Evolutionary conservation across 1,140 invertebrate species (phyloP), one percentile per base, ranked within the genome.

Genomic region (Olivierus martensii): DNA sequence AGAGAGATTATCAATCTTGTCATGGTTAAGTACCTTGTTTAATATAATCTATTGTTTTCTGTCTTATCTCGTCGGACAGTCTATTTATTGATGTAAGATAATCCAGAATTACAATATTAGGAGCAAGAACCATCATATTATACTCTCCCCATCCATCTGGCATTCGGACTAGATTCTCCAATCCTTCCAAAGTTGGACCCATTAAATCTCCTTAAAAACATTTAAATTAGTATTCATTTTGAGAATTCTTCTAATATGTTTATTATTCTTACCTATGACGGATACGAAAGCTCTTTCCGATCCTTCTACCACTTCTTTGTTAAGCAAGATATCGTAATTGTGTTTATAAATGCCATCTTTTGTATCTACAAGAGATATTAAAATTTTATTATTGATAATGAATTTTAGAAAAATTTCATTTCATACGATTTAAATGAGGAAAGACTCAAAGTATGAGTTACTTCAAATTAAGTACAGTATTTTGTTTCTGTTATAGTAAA

Each of bases 71-170:
- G 0, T 72, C 61, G 11, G 62, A 67, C 3, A 66, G 38, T 52
- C 65, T 65, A 19, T 69, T 63, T 0, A 73, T 75, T 0, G 71
- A 66, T 17, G 73, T 68, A 38, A 84, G 64, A 56, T 85, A 83
- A 5, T 74, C 65, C 35, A 83, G 65, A 2, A 86, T 77, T 49
- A 81, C 77, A 53, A 87, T 75, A 62, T 84, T 84, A 1, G 84
- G 83, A 3, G 82, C 81, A 19, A 87, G 78, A 10, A 46, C 17
- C 5, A 85, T 71, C 82, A 89, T 84, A 65, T 87, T 89, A 67
- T 89, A 86, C 62, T 89, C 86, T 0, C 85, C 76, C 57, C 77
- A 87, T 2, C 80, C 80, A 42, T 74, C 74, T 0, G 80, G 80
- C 18, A 82, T 53, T 4, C 66, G 60, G 0, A 61, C 51, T 6